phyloP scores from a whole-genome alignment of 2,888 invertebrate genomes.

The Choreutis nemorana region DNA sequence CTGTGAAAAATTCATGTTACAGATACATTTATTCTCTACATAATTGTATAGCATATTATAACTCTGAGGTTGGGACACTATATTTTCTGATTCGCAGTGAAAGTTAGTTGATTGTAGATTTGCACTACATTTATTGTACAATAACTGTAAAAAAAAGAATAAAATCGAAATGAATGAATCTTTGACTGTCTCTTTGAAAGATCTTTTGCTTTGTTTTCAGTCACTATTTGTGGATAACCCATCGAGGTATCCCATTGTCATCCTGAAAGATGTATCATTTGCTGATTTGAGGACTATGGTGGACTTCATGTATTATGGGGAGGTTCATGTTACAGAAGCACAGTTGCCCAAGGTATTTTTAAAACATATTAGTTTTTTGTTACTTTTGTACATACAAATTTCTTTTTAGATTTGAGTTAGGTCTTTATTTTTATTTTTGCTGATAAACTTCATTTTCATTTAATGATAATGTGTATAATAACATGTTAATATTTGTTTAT shows the following conservation, averaged over 20 bases:
- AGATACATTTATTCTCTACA: no score
- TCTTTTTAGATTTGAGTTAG: neutral
- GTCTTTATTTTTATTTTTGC: no score
- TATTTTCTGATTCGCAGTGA: no score
- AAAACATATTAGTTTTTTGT: neutral
- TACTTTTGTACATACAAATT: neutral
- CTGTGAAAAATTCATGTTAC: no score
- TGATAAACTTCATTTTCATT: neutral
- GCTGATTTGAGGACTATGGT: conserved; percentile 87
- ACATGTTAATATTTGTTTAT: neutral
- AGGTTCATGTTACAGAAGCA: conserved; percentile 90
- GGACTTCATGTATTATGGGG: conserved; percentile 93
- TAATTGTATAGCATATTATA: no score
- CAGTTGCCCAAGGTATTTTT: conserved; percentile 74
- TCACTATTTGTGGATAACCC: conserved; percentile 85
- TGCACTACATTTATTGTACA: no score
- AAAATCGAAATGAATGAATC: no score
- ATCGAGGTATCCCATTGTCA: conserved; percentile 89
- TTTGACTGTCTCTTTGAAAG: no score
- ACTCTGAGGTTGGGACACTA: no score
- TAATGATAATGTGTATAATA: neutral
- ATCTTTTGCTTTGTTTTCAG: conserved; percentile 58
- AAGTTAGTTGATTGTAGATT: no score
- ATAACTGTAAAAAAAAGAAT: no score
- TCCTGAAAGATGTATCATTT: conserved; percentile 87